Evolutionary conservation across 1,140 invertebrate species (phyloP).

Genomic region (Leptinotarsa texana): DNA sequence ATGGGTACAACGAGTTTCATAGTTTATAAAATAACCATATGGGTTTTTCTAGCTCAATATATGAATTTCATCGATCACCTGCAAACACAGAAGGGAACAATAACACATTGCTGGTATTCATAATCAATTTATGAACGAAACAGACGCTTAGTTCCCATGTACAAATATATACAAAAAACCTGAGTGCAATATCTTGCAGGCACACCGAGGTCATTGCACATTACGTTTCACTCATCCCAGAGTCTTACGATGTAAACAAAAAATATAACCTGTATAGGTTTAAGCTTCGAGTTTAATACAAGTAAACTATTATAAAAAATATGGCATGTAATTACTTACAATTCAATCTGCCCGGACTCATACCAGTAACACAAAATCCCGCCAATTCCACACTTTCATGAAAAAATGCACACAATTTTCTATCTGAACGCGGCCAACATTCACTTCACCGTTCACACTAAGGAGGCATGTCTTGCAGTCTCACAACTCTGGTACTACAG

Average conservation of each 20-base stretch:
- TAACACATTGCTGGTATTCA: too few species aligned
- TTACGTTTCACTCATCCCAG: background rate
- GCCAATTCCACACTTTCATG: background rate
- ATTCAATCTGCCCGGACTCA: background rate
- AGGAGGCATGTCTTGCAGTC: constrained; percentile 10
- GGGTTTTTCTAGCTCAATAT: too few species aligned
- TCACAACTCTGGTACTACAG: constrained; percentile 6
- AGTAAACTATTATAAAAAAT: background rate
- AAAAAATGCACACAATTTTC: background rate
- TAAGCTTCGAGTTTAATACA: background rate
- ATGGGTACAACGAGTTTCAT: too few species aligned
- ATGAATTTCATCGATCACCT: too few species aligned
- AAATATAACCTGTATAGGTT: background rate
- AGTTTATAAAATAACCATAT: too few species aligned
- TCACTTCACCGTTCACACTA: constrained; percentile 4
- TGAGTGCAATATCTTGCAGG: too few species aligned
- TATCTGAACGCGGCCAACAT: background rate
- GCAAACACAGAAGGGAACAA: too few species aligned
- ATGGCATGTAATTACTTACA: background rate
- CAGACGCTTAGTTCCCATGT: too few species aligned
- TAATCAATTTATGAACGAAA: too few species aligned
- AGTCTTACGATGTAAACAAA: background rate
- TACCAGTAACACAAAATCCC: background rate
- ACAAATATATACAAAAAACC: too few species aligned
- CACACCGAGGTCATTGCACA: background rate